Conservation (phyloP, 2,113 vertebrate genomes). For the Antechinus flavipes region DNA sequence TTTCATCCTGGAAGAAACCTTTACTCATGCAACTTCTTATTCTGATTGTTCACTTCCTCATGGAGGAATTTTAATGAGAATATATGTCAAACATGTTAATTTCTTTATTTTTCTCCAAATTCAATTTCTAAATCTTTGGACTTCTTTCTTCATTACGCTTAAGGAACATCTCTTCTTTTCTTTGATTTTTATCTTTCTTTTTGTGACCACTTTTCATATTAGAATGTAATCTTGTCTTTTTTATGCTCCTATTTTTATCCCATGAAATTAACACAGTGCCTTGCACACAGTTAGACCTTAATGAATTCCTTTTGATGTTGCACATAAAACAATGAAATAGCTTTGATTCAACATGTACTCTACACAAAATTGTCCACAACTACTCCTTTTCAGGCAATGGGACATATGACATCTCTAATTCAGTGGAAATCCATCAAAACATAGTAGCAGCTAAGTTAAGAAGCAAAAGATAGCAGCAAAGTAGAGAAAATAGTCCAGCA, state of each 20-base stretch:
- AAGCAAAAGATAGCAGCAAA: no score
- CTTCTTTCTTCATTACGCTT: not conserved
- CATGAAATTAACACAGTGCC: no score
- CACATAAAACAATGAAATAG: not conserved
- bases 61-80: not conserved
- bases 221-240: no score
- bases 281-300: not conserved
- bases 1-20: not conserved
- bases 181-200: not conserved
- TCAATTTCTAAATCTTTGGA: not conserved
- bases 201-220: no score
- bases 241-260: not conserved
- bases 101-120: not conserved
- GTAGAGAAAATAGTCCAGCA: no score
- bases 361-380: not conserved
- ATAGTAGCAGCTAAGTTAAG: not conserved
- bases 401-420: not conserved
- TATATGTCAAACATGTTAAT: not conserved
- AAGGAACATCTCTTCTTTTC: not conserved
- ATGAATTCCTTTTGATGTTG: not conserved
- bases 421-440: not conserved
- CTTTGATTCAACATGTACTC: not conserved
- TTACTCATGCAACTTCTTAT: not conserved
- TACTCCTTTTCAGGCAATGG: not conserved
- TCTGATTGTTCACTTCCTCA: not conserved